phyloP scores from a whole-genome alignment of 2,888 invertebrate species.

The Drosophila longiperda region DNA sequence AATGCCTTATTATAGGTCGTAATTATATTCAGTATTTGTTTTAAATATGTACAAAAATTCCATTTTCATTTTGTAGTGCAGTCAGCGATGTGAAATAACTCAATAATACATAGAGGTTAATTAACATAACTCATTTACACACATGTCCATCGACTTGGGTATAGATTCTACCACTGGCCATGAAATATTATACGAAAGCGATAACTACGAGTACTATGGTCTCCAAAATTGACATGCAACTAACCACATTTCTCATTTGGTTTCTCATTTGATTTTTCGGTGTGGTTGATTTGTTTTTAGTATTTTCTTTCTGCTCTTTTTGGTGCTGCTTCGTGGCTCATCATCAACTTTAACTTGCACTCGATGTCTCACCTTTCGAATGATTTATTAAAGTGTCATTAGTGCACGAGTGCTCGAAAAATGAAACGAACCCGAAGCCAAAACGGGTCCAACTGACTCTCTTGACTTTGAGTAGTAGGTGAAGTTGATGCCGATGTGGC shows the following conservation, averaged over 20 bases:
- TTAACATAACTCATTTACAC: constrained; percentile 45
- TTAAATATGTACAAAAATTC: background rate
- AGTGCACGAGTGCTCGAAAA: constrained; percentile 78
- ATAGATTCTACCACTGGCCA: constrained; percentile 23
- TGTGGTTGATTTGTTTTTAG: constrained; percentile 38
- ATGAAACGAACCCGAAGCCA: constrained; percentile 77
- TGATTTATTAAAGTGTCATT: constrained; percentile 84
- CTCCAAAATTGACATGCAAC: constrained; percentile 19
- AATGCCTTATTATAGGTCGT: background rate
- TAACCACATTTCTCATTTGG: constrained; percentile 75
- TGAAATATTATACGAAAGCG: constrained; percentile 44
- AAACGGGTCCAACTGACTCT: constrained; percentile 46
- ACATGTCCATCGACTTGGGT: constrained; percentile 2
- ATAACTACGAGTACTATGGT: constrained; percentile 48
- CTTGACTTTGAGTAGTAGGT: constrained; percentile 63
- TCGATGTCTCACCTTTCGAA: constrained; percentile 84
- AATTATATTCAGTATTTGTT: background rate
- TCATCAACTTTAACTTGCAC: constrained; percentile 79
- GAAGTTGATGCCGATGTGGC: constrained; percentile 38
- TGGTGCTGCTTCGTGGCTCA: constrained; percentile 56
- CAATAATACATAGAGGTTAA: constrained; percentile 26
- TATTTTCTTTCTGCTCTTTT: constrained; percentile 41
- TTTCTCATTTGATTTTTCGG: constrained; percentile 67
- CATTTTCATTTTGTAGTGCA: constrained; percentile 25
- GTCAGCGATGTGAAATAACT: constrained; percentile 12